These are phyloP conservation scores for Girardinus metallicus DNA, from an alignment of 2,797 vertebrate genomes.

Conservation along the genomic window DNA sequence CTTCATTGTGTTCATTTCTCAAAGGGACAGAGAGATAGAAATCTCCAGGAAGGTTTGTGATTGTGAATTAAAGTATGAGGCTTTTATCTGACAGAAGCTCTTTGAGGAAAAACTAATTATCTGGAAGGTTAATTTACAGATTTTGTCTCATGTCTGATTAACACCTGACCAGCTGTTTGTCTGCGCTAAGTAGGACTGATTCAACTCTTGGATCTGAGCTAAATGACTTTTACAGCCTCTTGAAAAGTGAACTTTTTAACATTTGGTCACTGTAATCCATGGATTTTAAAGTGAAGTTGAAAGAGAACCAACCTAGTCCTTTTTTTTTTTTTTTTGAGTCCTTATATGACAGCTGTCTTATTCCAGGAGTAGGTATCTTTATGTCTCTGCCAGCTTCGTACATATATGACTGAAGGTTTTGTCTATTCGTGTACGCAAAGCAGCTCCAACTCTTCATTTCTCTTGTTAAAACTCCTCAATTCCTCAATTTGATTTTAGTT, in stretches of 20 bases:
- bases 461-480: neutral
- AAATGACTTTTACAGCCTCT: neutral
- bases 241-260: neutral
- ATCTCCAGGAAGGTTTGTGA: slow-evolving; percentile 57
- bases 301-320: neutral
- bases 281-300: neutral
- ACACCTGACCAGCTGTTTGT: neutral
- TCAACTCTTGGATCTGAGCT: neutral
- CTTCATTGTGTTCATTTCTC: slow-evolving; percentile 60
- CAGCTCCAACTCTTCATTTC: neutral
- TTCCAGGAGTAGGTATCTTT: neutral
- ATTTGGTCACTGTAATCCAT: neutral
- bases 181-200: slow-evolving; percentile 26
- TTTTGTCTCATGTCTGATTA: slow-evolving; percentile 28
- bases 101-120: slow-evolving; percentile 5
- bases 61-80: slow-evolving; percentile 49
- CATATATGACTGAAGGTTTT: neutral
- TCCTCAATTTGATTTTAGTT: neutral
- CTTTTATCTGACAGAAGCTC: slow-evolving; percentile 23
- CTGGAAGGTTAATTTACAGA: slow-evolving; percentile 47
- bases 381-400: neutral
- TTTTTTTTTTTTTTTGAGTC: neutral
- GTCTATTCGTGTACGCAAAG: neutral
- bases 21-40: slow-evolving; percentile 65
- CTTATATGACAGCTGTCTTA: neutral